These are phyloP conservation scores for Macrostomum lignano DNA, from an alignment of 1,140 invertebrate genomes.

Conservation along the genomic window DNA sequence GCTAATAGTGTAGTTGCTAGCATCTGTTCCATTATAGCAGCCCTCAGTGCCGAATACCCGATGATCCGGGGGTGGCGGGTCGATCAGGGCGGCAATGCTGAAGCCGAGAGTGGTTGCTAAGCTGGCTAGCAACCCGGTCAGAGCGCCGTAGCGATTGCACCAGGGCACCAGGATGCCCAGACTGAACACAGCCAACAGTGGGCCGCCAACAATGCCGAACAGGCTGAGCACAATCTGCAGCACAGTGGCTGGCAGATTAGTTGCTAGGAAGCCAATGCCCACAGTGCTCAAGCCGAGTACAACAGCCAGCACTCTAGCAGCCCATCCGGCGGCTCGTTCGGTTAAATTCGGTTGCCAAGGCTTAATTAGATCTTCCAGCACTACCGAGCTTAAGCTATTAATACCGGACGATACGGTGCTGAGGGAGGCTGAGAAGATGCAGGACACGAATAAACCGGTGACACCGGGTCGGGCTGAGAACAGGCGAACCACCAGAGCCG, in stretches of 20 bases:
- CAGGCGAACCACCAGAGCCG: too few species aligned
- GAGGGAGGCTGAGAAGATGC: neutral
- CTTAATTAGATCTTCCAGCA: neutral
- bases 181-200: conserved; percentile 13
- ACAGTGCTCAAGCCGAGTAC: conserved; percentile 14
- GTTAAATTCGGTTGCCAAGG: neutral
- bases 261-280: conserved; percentile 13
- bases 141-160: too few species aligned
- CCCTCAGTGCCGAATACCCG: too few species aligned
- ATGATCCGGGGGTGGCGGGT: too few species aligned
- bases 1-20: too few species aligned
- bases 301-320: conserved; percentile 9
- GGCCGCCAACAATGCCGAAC: conserved; percentile 18
- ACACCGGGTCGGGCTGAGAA: too few species aligned
- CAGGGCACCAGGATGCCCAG: conserved; percentile 16
- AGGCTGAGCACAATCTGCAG: conserved; percentile 16
- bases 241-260: conserved; percentile 12
- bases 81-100: too few species aligned
- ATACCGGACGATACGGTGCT: conserved; percentile 1
- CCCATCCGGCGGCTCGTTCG: neutral
- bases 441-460: too few species aligned
- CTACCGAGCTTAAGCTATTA: neutral
- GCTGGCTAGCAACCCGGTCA: too few species aligned
- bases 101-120: too few species aligned
- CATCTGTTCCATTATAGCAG: too few species aligned